Evolutionary conservation across 2,888 invertebrate genomes (phyloP), one percentile per base, ranked within the genome.

Genomic region (Eupelmus urozonus): DNA sequence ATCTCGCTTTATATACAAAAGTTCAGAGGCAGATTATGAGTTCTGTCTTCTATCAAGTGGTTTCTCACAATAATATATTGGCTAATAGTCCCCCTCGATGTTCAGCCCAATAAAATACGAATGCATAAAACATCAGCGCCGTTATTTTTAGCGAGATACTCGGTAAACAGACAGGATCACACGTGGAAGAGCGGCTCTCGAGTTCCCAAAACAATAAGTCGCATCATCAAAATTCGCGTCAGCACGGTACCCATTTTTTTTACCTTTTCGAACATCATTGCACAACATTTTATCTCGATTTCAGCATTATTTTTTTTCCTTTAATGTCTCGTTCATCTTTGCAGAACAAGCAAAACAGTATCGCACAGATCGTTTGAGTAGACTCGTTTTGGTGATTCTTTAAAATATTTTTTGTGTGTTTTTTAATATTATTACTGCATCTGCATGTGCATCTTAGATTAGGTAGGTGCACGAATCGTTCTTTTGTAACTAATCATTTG

Each of bases 391-490:
- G 23, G 45, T 67, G 27, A 53, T 18, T 67, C 34, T 60, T 60
- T 53, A 23, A 69, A 62, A 60, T 42, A 29, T 63, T 18, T 66
- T n/a, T 74, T 20, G 20, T 53, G 42, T 65, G 20, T 65, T 51
- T 49, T 57, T 75, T 11, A 34, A 53, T 27, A 42, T 67, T 60
- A 29, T 59, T 29, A n/a, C n/a, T 40, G 11, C 25, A 69, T 67
- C 20, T 69, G 73, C 63, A 76, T 73, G 63, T 42, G 67, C 66
- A 79, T 76, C 5, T n/a, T 79, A 73, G 62, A 72, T 65, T 76
- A 66, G 29, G 29, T 66, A 27, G 9, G 27, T 66, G 79, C 66
- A 75, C 62, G 70, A 42, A 18, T 42, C 0, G 40, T 53, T 51
- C 40, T n/a, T 76, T 25, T 57, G 20, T 49, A 53, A 57, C 11